Evolutionary conservation across 1,140 invertebrate genomes (phyloP), one percentile per base, ranked within the genome.

Genomic region (Orchestia grillus): DNA sequence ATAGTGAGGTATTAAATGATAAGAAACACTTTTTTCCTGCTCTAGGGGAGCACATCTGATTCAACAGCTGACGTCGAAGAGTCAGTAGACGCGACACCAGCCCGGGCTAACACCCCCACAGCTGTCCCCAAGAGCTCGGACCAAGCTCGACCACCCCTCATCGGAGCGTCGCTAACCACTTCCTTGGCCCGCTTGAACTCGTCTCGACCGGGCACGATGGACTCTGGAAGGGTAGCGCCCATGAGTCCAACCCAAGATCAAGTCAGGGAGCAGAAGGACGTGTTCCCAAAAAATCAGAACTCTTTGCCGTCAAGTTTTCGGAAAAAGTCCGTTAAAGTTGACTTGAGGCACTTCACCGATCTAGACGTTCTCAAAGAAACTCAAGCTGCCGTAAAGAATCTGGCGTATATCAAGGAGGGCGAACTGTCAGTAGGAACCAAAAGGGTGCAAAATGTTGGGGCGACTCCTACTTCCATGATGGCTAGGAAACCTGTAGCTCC

Each of bases 91-190:
- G 96, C 96, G 11, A 96, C 96, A 1, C 96, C 96, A 3, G 96
- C 96, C 44, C 42, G 96, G 90, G 96, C 96, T 92, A 96, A 96
- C 95, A 96, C 96, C 4, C 96, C 96, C 40, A 96, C 96, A 28
- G 96, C 96, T 44, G 96, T 96, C n/a, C 96, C 44, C 41, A 96
- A 96, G 41, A 96, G 96, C 42, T 95, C 96, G 19, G 96, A 94
- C 96, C 91, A 96, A 41, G 96, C 87, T n/a, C 96, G 96, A 87
- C 96, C 96, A 23, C 96, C 96, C 90, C 96, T 96, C 23, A 90
- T 96, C 36, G 96, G 96, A 44, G 96, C 96, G 16, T 96, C 96
- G 41, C 96, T 96, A 47, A 96, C 96, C 44, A 96, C 96, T 0
- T 95, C 96, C 41, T 95, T 96, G 19, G 92, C 96, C 42, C 94